Evolutionary conservation across 30 jellyfish, hydroid and myxozoan species (phyloP), one percentile per base, ranked within the genome.

Genomic region (Cassiopea xamachana): DNA sequence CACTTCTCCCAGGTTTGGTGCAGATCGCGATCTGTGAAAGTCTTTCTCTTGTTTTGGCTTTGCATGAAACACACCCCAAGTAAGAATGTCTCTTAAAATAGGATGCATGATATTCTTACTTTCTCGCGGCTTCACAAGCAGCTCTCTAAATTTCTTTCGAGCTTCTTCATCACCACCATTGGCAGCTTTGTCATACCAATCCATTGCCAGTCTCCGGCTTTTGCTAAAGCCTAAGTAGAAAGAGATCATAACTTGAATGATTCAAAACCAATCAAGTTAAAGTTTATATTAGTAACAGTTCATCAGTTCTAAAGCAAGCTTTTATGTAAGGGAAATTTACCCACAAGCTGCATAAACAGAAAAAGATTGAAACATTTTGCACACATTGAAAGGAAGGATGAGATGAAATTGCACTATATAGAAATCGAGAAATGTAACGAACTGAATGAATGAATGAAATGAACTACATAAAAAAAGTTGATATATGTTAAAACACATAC

Each of bases 181-280:
- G 47, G 95, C 95, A 2, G 90, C 87, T 68, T 88, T 88, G 45
- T 78, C 87, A 59, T 88, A 88, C 95, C 95, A 88, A 69, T 68
- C 68, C 79, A 88, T 78, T 48, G 95, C 95, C 82, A 47, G 79
- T 18, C 83, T 12, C 13, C 90, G 90, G 45, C 95, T 88, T 59
- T 88, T 88, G 6, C 86, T 50, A 6, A 67, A 78, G 19, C 43
- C 95, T 88, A 71, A 13, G 14, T 2, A 27, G 39, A 12, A 69
- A 59, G 69, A 14, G 69, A 5, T 75, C 12, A 44, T 6, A 59
- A 59, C 8, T 14, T 59, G 74, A 64, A 17, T 27, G 27, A 64
- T 64, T 64, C 74, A 64, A 9, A 64, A 2, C 27, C 8, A 9
- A 64, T 64, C 43, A 2, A 2, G 15, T 17, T 5, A 64, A 64